Evolutionary conservation across 2,888 invertebrate species (phyloP).

Genomic region (Agonopterix subpropinquella): DNA sequence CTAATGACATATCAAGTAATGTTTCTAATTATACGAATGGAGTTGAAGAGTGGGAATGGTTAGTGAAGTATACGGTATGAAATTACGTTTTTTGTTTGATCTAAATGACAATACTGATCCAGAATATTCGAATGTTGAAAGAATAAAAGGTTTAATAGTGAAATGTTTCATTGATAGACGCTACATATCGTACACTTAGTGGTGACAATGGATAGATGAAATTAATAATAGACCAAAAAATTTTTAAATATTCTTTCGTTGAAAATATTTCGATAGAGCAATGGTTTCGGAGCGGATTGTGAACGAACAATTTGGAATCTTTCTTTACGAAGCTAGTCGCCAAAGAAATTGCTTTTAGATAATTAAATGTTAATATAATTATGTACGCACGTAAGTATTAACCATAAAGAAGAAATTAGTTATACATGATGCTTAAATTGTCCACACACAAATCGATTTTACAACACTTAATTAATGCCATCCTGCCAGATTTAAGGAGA

Average conservation of each 20-base stretch:
- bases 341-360: slow-evolving; percentile 64
- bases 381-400: slow-evolving; percentile 66
- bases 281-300: slow-evolving; percentile 15
- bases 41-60: slow-evolving; percentile 12
- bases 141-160: slow-evolving; percentile 63
- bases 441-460: slow-evolving; percentile 71
- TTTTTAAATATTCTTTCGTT: background rate
- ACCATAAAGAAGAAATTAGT: slow-evolving; percentile 45
- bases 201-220: slow-evolving; percentile 30
- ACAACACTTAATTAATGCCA: slow-evolving; percentile 59
- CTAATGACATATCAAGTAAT: slow-evolving; percentile 71
- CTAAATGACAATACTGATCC: slow-evolving; percentile 62
- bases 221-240: slow-evolving; percentile 25
- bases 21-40: slow-evolving; percentile 50
- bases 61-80: slow-evolving; percentile 41
- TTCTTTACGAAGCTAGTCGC: slow-evolving; percentile 71
- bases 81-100: slow-evolving; percentile 47
- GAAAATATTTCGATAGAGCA: background rate
- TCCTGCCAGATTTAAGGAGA: slow-evolving; percentile 65
- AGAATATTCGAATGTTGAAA: slow-evolving; percentile 60
- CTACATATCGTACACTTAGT: slow-evolving; percentile 70
- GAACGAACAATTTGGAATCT: slow-evolving; percentile 63
- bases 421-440: slow-evolving; percentile 68
- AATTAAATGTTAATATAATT: slow-evolving; percentile 55
- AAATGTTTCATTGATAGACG: slow-evolving; percentile 53